Base-by-base conservation (phyloP, 1,140 invertebrate genomes). In the Neodiprion pinetum region DNA sequence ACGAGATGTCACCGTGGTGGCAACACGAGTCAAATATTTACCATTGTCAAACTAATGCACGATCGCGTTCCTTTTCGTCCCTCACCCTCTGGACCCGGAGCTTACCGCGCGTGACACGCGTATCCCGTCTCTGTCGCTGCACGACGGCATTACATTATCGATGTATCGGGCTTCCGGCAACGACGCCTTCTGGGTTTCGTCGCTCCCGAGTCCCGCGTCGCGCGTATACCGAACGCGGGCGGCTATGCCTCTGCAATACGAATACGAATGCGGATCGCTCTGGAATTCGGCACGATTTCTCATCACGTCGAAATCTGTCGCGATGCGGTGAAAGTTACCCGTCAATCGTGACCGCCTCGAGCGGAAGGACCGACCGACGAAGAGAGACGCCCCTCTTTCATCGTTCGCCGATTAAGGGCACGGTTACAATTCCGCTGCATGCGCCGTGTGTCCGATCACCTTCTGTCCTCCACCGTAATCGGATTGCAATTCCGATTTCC, bases 31-130 rank as follows among this genome's bases (percentile, higher is more conserved):
- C 67, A 69, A 69, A 69, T 69, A 69, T 69, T 69, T 14, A 69
- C 67, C 17, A 69, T 69, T 69, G 67, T 69, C 23, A 69, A 14
- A 47, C 21, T 21, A 61, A 61, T 61, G 53, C n/a, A 61, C 53
- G 53, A 61, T 47, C 12, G 4, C 61, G 12, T 65, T 65, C 74
- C 76, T 79, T 75, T 74, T 74, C 68, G 21, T n/a, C 17, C 47
- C 49, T 23, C 47, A 12, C n/a, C 73, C 68, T 69, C 23, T n/a
- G 48, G 17, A 48, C 49, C 12, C 9, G 67, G n/a, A 17, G 28
- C 49, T 74, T 65, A 12, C n/a, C 67, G 50, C 10, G 61, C 68
- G 50, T 40, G 50, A 14, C 67, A 65, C 48, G 47, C 11, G 28
- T 23, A 66, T 68, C 72, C 66, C 65, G 67, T 10, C 72, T 5